Base-by-base conservation (phyloP, 2,888 invertebrate species). In the Lamproptera curius region DNA sequence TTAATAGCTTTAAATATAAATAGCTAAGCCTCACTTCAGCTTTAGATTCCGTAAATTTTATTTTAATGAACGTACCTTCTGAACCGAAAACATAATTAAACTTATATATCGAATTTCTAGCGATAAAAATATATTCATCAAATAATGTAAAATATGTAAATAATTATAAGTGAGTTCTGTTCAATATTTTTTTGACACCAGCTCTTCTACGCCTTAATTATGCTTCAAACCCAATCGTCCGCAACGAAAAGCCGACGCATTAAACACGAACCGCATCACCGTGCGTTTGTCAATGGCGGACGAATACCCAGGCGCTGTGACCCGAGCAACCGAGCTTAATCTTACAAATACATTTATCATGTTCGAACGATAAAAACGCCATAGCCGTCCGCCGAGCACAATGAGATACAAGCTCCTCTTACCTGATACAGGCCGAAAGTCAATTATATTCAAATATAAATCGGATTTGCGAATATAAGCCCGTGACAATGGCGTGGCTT, bases 381-480 rank as follows among this genome's bases (percentile, higher is more conserved):
- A 80, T 82, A 77, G 76, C 80, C 83, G 79, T 82, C 76, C 76
- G 76, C 64, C 75, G 67, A 61, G 76, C 68, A 86, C 86, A 86
- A 86, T 81, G 72, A 70, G 71, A 63, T 71, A 76, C 79, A 72
- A 70, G 73, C 73, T 64, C 72, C 67, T 63, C 64, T 71, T 82
- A 83, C 84, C 82, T 76, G 85, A 82, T 77, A 70, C 67, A 67
- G 78, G 73, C 81, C 75, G 77, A 78, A 80, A 85, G 81, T 86
- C 86, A 84, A 87, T 87, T 86, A 87, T 86, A 87, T 87, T 87
- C 85, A 85, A 87, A 87, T 87, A 84, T 80, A 85, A 87, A 87
- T 85, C 86, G 82, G 86, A 87, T 87, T 87, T 85, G 86, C 85
- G 70, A 84, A 83, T 76, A 76, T 87, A 87, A 87, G 83, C 70